Percentiles rank a stretch among this genome's conserved stretches.
phyloP scores from a whole-genome alignment of 1,140 invertebrate species.

The Hydropsyche tenuis region DNA sequence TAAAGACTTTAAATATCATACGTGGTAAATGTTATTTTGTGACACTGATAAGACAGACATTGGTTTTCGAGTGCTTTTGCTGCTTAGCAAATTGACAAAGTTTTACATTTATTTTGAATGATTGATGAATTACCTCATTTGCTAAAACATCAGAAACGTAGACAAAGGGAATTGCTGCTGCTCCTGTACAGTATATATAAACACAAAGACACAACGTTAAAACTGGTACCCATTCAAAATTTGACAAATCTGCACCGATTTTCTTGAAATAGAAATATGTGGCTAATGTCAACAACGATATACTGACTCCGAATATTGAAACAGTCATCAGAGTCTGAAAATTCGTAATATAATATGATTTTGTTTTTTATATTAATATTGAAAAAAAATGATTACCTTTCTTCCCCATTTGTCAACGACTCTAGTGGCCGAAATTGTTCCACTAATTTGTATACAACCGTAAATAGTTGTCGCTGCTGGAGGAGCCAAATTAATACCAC shows the following conservation, averaged over 20 bases:
- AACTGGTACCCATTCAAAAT: slow-evolving; percentile 54
- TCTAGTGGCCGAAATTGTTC: not conserved
- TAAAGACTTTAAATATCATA: too few species aligned
- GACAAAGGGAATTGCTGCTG: slow-evolving; percentile 57
- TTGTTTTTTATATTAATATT: not conserved
- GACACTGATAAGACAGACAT: too few species aligned
- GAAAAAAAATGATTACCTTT: slow-evolving; percentile 34
- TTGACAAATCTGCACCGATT: slow-evolving; percentile 26
- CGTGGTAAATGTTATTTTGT: too few species aligned
- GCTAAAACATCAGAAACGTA: slow-evolving; percentile 56
- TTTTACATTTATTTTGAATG: too few species aligned
- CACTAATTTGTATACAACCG: slow-evolving; percentile 37
- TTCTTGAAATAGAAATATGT: slow-evolving; percentile 52
- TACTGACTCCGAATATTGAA: slow-evolving; percentile 51
- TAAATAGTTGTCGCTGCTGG: slow-evolving; percentile 34
- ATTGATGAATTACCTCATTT: slow-evolving; percentile 52
- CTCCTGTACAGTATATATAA: slow-evolving; percentile 56
- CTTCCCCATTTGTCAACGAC: slow-evolving; percentile 36
- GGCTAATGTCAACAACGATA: slow-evolving; percentile 53
- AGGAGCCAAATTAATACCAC: slow-evolving; percentile 25
- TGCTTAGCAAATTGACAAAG: too few species aligned
- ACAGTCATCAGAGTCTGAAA: slow-evolving; percentile 50
- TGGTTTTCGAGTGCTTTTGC: too few species aligned
- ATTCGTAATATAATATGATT: not conserved
- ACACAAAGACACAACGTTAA: slow-evolving; percentile 55